phyloP scores from a whole-genome alignment of 2,888 invertebrate species.

The Epinotia brunnichana region DNA sequence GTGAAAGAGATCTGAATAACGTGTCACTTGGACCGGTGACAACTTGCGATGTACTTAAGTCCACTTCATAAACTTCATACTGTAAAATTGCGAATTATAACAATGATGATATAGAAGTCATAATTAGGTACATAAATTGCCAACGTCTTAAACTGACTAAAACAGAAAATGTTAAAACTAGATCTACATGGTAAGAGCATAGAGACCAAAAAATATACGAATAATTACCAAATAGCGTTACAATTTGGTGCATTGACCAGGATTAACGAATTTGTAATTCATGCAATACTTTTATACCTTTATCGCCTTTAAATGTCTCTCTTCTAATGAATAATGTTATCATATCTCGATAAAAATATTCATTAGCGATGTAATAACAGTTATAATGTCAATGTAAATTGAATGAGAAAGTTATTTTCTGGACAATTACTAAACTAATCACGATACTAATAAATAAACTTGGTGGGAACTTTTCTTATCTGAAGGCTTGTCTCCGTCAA shows the following conservation, averaged over 20 bases:
- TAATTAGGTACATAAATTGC: too few relatives aligned
- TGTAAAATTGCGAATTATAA: background rate
- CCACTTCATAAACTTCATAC: background rate
- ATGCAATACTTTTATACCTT: background rate
- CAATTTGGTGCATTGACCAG: background rate
- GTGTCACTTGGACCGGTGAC: constrained; percentile 61
- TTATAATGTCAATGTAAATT: background rate
- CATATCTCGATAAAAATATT: background rate
- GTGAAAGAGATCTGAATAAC: constrained; percentile 56
- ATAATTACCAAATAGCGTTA: background rate
- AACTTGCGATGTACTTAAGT: constrained; percentile 41
- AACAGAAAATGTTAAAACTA: too few relatives aligned
- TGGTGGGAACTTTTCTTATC: constrained; percentile 21
- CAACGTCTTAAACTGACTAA: too few relatives aligned
- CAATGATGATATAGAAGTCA: background rate
- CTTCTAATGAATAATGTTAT: too few relatives aligned
- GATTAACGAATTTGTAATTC: background rate
- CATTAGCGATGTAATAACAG: background rate
- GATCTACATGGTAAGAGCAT: too few relatives aligned
- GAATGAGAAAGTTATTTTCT: background rate
- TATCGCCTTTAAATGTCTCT: background rate
- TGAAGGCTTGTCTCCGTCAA: constrained; percentile 26
- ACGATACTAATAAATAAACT: background rate
- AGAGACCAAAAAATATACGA: background rate
- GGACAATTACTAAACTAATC: background rate